Evolutionary conservation across 23 tunicate species (phyloP), one percentile per base, ranked within the genome.

Genomic region (Ascidia mentula): DNA sequence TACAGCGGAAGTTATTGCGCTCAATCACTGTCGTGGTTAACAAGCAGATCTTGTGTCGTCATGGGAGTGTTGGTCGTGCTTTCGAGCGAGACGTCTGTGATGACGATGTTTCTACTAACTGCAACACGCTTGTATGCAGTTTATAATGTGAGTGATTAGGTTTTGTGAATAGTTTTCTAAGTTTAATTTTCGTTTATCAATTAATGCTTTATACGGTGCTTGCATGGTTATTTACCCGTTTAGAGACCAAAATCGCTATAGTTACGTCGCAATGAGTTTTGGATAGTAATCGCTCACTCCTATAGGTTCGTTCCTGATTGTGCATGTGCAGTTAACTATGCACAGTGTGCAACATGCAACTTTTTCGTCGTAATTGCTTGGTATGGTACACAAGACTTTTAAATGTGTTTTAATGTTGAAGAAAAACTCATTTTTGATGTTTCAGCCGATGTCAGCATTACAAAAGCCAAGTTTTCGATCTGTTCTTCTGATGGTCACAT

Each of bases 71-170:
- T 87, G 80, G 83, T 83, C 31, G 85, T 80, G 40, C 18, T 87
- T 18, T 79, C 90, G n/a, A 87, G 90, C 77, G 90, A 87, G 69
- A 40, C 85, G 0, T 80, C 90, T 26, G 85, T 87, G 40, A 1
- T 73, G 6, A 87, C 80, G 3, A 45, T 87, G 40, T 61, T 87
- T 33, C 34, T 74, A 15, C 40, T 87, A 13, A 74, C 90, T 6
- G 32, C 22, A 15, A 9, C 33, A 17, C 77, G 90, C 4, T 33
- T 80, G n/a, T 69, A 46, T 36, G 90, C 42, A n/a, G 76, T 80
- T 1, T 80, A 36, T 53, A 40, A 74, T 80, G 85, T 81, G 71
- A 53, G n/a, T n/a, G n/a, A n/a, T n/a, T n/a, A n/a, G n/a, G n/a
- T n/a, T n/a, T n/a, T n/a, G n/a, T n/a, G n/a, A n/a, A n/a, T n/a